A percentile compares a stretch with the other conserved stretches of the same genome.
These are phyloP conservation scores for Drosophila tanythrix DNA, from an alignment of 2,888 invertebrate genomes.

Conservation along the genomic window DNA sequence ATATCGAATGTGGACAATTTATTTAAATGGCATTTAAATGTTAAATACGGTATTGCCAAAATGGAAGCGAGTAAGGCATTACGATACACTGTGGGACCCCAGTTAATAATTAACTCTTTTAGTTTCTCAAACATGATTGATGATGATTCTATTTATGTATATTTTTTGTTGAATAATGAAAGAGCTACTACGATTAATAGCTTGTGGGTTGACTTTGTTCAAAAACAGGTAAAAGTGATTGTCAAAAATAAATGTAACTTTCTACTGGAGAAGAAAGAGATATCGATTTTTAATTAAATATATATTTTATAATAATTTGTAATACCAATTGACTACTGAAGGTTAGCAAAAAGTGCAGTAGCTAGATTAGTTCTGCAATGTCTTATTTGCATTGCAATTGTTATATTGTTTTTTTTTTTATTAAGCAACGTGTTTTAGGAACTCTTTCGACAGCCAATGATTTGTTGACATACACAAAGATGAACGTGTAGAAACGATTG, in stretches of 20 bases:
- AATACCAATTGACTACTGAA: not conserved
- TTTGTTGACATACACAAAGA: constrained; percentile 3
- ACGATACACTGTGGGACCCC: constrained; percentile 9
- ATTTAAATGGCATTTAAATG: constrained; percentile 24
- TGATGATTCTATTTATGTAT: not conserved
- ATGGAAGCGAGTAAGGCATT: constrained; percentile 23
- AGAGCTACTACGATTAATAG: not conserved
- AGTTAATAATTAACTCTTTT: constrained; percentile 1
- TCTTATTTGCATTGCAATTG: not conserved
- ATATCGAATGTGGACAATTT: constrained; percentile 31
- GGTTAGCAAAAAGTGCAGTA: not conserved
- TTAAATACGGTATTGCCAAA: constrained; percentile 48
- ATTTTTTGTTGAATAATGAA: too few species aligned
- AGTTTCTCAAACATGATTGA: constrained; percentile 10
- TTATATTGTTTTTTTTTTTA: not conserved
- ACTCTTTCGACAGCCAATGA: constrained; percentile 10
- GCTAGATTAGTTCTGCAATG: not conserved
- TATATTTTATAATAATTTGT: not conserved
- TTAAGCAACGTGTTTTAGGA: constrained; percentile 1
- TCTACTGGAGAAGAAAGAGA: not conserved
- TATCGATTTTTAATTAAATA: not conserved
- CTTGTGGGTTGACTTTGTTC: not conserved
- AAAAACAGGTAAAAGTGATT: not conserved
- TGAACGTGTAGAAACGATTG: constrained; percentile 10
- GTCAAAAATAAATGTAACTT: not conserved